Percentiles rank a stretch among this genome's conserved stretches.
Conservation (phyloP, 2,797 vertebrate genomes). For the Rhyacichthys aspro region DNA sequence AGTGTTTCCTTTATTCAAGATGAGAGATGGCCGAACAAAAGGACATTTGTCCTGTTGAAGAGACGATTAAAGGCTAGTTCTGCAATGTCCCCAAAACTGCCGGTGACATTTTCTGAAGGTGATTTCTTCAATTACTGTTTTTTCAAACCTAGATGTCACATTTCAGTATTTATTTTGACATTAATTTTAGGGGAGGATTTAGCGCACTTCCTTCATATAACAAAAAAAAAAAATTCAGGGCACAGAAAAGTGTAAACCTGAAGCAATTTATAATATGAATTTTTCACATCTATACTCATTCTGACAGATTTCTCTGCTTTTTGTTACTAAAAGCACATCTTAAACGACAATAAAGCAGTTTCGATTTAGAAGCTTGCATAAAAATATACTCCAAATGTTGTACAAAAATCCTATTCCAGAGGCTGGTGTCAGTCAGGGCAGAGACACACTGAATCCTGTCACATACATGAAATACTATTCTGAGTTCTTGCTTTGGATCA, state of each 20-base stretch:
- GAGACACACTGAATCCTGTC: too few relatives aligned
- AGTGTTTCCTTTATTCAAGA: not conserved
- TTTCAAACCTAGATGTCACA: not conserved
- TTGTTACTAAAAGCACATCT: too few relatives aligned
- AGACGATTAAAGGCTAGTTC: slow-evolving; percentile 3
- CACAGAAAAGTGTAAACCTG: not conserved
- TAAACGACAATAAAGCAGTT: too few relatives aligned
- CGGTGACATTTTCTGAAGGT: slow-evolving; percentile 9
- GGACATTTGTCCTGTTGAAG: not conserved
- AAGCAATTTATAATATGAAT: not conserved
- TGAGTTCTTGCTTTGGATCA: too few relatives aligned
- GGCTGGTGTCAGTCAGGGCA: not conserved
- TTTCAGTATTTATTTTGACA: slow-evolving; percentile 1
- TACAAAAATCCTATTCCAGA: too few relatives aligned
- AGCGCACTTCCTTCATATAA: not conserved
- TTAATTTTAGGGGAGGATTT: not conserved
- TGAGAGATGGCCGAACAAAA: slow-evolving; percentile 11
- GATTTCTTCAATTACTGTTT: slow-evolving; percentile 3
- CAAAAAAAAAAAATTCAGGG: not conserved
- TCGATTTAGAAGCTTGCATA: too few relatives aligned
- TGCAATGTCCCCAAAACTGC: slow-evolving; percentile 6
- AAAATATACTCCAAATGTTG: too few relatives aligned
- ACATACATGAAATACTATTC: too few relatives aligned
- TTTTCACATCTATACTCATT: too few relatives aligned
- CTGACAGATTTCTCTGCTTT: too few relatives aligned